Base-by-base conservation (phyloP, 1,140 invertebrate genomes). In the Heliconius congener region DNA sequence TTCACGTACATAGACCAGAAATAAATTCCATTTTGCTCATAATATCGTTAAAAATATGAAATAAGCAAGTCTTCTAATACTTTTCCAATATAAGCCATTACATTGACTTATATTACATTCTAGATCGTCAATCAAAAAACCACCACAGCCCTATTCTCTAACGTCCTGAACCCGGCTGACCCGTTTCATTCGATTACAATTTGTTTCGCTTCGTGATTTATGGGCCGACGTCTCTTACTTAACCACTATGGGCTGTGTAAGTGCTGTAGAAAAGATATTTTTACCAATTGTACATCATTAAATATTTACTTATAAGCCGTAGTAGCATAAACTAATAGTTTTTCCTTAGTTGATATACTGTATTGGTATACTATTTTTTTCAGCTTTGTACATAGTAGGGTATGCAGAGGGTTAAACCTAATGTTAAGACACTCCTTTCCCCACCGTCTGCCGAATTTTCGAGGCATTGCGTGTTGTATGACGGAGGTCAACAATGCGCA, bases 131-230 rank as follows among this genome's bases (percentile, higher is more conserved):
- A 70, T 81, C 80, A 78, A 81, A 81, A 78, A 81, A 57, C 80
- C 73, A 81, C 76, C 80, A 60, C 75, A 74, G 27, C 34, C 42
- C 66, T 27, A 3, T 42, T n/a, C 66, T 37, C 74, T 23, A 79
- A 79, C 76, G 50, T 60, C 57, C 37, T 73, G 73, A 74, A 71
- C 75, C 77, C 37, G 34, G 72, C 78, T 77, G 72, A 82, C 79
- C 82, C 73, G 83, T 82, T 84, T 86, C 82, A 84, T 87, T 85
- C 84, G 85, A 90, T 86, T 86, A 87, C 88, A 88, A 90, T 90
- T 87, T 90, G 88, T 85, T 86, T 81, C 80, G 82, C 70, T 79
- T 52, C 78, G 82, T 88, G 88, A 90, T 90, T 90, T 87, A 90
- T 90, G 84, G 39, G 37, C 57, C 50, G 8, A 71, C 74, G 57